Base-by-base conservation (phyloP, 2,113 vertebrate species). In the Labrus mixtus region DNA sequence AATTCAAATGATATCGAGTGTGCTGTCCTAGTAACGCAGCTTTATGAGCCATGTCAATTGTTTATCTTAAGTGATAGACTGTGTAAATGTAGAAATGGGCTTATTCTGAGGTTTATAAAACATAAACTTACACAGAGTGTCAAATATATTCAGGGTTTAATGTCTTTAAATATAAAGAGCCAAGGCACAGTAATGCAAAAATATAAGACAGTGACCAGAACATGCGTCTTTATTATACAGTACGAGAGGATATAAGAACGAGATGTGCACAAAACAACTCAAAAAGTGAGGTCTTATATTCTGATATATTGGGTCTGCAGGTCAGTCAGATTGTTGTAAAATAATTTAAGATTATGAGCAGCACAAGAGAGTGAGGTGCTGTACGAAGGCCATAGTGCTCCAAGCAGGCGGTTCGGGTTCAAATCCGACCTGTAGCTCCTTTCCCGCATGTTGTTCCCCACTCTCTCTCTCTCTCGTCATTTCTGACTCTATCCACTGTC, bases 1-100 rank as follows among this genome's bases (percentile, higher is more conserved):
- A 74, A 90, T 91, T 88, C 80, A 89, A 84, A 89, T 89, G 63
- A 85, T 87, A 88, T 84, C 84, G 79, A 90, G 82, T 81, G 82
- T 76, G 82, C 73, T 82, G 83, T 89, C 66, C 72, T 77, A 76
- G 76, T 70, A 84, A 46, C 61, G 29, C 55, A 68, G 68, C 59
- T 85, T 75, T 68, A 83, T 68, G 37, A 76, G 81, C 81, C 83
- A 76, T 91, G 82, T 80, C 87, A 88, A 82, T 83, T 69, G 70
- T 82, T 86, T 76, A 41, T n/a, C 29, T 86, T 65, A 81, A 76
- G 70, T 86, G 81, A 79, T 83, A 41, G n/a, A 87, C 53, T 83
- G 85, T 80, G 76, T 54, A 77, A 76, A 87, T 68, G 73, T 80
- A 86, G 73, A 72, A 63, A 82, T 36, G 10, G 68, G 41, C 29